These are phyloP conservation scores for Pedetes capensis DNA, from an alignment of 2,113 vertebrate genomes.

Conservation along the genomic window DNA sequence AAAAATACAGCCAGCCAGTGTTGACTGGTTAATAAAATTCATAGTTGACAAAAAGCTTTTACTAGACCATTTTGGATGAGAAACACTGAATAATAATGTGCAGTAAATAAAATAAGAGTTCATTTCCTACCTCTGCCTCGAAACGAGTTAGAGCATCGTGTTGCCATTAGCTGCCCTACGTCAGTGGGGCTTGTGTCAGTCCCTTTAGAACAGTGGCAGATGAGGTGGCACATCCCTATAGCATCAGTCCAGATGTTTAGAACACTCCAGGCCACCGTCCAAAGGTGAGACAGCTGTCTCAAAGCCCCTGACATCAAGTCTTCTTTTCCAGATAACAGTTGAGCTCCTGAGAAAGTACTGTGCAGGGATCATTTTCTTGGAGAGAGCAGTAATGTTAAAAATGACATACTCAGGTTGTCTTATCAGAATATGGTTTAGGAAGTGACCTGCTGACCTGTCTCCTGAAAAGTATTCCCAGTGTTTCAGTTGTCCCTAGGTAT, in stretches of 20 bases:
- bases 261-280: background rate
- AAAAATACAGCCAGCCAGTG: background rate
- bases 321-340: constrained; percentile 30
- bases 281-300: constrained; percentile 18
- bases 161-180: background rate
- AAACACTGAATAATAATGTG: background rate
- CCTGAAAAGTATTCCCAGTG: background rate
- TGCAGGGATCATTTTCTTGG: background rate
- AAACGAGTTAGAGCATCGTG: background rate
- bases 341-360: background rate
- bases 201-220: background rate
- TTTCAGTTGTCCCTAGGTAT: background rate
- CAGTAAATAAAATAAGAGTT: background rate
- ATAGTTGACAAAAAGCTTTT: background rate
- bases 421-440: background rate
- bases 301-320: background rate
- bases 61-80: background rate
- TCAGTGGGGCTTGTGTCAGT: background rate
- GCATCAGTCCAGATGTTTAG: constrained; percentile 10
- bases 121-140: background rate
- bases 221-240: constrained; percentile 1
- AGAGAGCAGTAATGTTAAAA: background rate
- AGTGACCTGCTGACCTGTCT: background rate
- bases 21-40: background rate
- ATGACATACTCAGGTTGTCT: background rate